Conservation (phyloP, 2,113 vertebrate genomes). For the Elephas maximus region DNA sequence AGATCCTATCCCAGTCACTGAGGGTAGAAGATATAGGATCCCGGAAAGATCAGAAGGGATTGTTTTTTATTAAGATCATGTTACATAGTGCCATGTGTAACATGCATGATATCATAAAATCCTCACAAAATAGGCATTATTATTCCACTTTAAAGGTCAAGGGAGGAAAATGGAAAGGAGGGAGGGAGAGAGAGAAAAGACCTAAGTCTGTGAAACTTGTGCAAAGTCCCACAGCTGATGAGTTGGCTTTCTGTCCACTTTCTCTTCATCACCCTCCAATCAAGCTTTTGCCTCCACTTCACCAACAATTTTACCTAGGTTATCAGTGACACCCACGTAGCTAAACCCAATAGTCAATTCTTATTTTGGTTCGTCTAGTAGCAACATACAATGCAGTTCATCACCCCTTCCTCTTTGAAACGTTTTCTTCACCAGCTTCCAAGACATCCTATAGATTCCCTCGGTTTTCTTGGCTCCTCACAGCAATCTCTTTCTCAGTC, state of each 20-base stretch:
- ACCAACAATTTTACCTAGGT: neutral
- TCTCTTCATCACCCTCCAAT: neutral
- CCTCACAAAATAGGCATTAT: neutral
- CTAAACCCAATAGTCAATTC: neutral
- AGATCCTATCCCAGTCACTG: neutral
- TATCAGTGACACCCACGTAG: rapidly evolving
- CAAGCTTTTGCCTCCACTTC: neutral
- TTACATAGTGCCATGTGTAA: neutral
- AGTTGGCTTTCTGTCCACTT: neutral
- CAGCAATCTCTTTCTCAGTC: neutral
- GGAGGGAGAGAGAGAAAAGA: neutral
- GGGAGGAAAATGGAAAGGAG: neutral
- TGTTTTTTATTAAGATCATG: neutral
- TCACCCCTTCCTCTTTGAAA: neutral
- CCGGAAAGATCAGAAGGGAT: neutral
- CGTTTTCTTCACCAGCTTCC: neutral
- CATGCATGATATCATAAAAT: neutral
- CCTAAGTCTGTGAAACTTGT: neutral
- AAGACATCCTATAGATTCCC: neutral
- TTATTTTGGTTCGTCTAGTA: neutral
- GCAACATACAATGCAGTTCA: neutral
- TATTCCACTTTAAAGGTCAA: neutral
- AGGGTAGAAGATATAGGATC: neutral
- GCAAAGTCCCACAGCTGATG: neutral
- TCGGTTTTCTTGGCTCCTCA: neutral